phyloP scores from a whole-genome alignment of 2,113 vertebrate genomes.

The Mesitornis unicolor region DNA sequence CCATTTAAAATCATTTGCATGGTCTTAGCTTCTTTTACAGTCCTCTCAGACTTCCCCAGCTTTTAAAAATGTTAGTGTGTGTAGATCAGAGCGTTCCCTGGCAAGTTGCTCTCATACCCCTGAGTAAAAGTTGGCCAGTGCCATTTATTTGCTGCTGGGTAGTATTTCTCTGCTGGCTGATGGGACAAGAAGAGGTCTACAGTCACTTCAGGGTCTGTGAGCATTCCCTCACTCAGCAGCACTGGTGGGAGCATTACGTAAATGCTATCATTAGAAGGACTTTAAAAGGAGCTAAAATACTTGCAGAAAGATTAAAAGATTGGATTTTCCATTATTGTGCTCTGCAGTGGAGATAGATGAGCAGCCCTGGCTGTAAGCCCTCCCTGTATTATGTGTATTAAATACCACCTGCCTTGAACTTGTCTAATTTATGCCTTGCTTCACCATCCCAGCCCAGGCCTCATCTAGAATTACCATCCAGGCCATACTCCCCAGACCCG shows the following conservation, averaged over 20 bases:
- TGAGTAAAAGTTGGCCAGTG: not conserved
- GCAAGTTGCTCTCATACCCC: not conserved
- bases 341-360: not conserved
- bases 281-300: slow-evolving; percentile 29
- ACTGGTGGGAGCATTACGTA: not conserved
- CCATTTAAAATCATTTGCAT: slow-evolving; percentile 8
- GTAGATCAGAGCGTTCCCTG: slow-evolving; percentile 39
- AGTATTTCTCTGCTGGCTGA: slow-evolving; percentile 24
- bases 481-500: not conserved
- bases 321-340: not conserved
- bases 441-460: not conserved
- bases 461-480: not conserved
- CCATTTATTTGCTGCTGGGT: not conserved
- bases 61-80: not conserved
- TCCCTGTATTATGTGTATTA: not conserved
- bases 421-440: not conserved
- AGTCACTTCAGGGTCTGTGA: not conserved
- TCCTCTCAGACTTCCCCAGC: not conserved
- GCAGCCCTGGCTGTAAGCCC: not conserved
- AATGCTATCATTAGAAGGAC: not conserved
- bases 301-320: slow-evolving; percentile 21
- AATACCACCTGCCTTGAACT: not conserved
- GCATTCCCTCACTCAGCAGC: not conserved
- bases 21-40: slow-evolving; percentile 9
- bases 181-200: not conserved